phyloP scores from a whole-genome alignment of 2,888 invertebrate species.

The Plagodis dolabraria region DNA sequence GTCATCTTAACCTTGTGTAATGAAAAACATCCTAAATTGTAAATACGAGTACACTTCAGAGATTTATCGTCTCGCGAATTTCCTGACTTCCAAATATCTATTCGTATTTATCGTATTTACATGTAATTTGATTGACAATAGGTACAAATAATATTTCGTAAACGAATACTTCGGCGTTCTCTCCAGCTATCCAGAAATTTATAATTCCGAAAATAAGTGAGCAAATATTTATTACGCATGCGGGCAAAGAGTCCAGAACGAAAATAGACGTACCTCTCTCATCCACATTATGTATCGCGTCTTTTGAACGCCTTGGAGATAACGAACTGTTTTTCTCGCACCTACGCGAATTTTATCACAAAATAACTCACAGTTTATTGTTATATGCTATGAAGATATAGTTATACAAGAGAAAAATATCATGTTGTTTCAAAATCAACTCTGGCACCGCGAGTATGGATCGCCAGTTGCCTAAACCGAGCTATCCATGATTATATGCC shows the following conservation, averaged over 20 bases:
- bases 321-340: conserved; percentile 62
- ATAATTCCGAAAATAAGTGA: conserved; percentile 63
- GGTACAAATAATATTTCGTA: conserved; percentile 30
- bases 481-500: too few species aligned
- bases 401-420: too few species aligned
- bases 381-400: conserved; percentile 20
- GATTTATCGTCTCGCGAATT: too few species aligned
- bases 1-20: background rate
- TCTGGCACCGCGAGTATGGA: too few species aligned
- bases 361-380: conserved; percentile 47
- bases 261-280: conserved; percentile 70
- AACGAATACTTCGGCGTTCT: conserved; percentile 24
- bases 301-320: conserved; percentile 60
- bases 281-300: conserved; percentile 66
- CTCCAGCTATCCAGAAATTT: conserved; percentile 46
- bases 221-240: conserved; percentile 69
- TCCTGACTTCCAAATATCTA: too few species aligned
- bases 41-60: background rate
- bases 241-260: conserved; percentile 62
- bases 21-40: background rate
- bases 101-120: too few species aligned
- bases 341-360: conserved; percentile 61
- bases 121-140: background rate
- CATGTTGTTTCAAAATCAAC: background rate
- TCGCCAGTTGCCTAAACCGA: too few species aligned